Evolutionary conservation across 1,140 invertebrate genomes (phyloP).

Genomic region (Pomacea maculata): DNA sequence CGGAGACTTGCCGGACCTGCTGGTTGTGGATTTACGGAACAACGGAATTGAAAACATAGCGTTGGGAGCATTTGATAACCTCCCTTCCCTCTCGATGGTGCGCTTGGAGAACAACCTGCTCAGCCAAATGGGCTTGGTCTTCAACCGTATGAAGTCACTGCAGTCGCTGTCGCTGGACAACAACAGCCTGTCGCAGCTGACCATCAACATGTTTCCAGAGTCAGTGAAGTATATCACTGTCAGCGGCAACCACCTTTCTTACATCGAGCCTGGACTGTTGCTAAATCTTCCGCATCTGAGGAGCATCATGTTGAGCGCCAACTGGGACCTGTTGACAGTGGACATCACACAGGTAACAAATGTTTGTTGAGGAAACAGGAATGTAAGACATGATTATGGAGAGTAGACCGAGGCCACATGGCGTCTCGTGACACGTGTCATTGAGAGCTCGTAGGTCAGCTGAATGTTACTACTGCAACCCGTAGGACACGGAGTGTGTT

Average conservation of each 20-base stretch:
- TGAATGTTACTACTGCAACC: too few relatives aligned
- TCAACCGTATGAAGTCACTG: background rate
- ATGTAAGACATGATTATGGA: too few relatives aligned
- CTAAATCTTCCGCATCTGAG: background rate
- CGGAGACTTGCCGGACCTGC: constrained; percentile 4
- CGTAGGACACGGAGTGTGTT: too few relatives aligned
- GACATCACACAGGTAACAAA: constrained; percentile 19
- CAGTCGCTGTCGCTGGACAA: constrained; percentile 12
- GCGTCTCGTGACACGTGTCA: too few relatives aligned
- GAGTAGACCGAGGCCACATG: too few relatives aligned
- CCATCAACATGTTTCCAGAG: constrained; percentile 9
- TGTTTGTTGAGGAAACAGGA: background rate
- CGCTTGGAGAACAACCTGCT: constrained; percentile 1
- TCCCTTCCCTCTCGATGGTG: background rate
- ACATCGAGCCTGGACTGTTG: constrained; percentile 5
- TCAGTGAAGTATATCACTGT: constrained; percentile 29
- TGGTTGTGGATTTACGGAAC: constrained; percentile 25
- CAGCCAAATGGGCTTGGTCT: background rate
- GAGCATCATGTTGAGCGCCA: background rate
- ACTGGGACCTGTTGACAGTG: constrained; percentile 7
- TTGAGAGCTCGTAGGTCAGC: too few relatives aligned
- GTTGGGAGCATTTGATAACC: background rate
- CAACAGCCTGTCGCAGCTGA: constrained; percentile 18
- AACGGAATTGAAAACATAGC: constrained; percentile 22
- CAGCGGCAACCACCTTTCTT: constrained; percentile 24